These are phyloP conservation scores for Semibalanus balanoides DNA, from an alignment of 1,140 invertebrate genomes.

Conservation along the genomic window DNA sequence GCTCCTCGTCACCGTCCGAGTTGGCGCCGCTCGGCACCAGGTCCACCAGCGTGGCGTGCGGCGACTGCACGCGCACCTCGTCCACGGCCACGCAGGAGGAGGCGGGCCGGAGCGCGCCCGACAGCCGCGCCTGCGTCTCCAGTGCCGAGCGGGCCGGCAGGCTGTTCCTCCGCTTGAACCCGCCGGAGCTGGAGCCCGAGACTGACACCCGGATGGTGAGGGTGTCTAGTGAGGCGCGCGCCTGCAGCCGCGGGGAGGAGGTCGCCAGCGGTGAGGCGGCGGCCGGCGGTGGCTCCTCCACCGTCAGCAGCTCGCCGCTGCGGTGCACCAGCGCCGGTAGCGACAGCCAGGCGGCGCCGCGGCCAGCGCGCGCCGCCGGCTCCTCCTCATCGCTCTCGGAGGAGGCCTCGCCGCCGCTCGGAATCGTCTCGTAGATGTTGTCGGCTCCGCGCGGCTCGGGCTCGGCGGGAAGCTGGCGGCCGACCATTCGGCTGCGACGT, in stretches of 20 bases:
- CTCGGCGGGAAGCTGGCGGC: not conserved
- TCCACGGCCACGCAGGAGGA: not conserved
- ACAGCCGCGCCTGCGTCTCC: not conserved
- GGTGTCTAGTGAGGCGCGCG: not conserved
- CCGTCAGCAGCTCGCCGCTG: not conserved
- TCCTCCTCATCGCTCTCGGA: not conserved
- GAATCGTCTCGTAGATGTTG: not conserved
- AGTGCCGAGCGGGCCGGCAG: not conserved
- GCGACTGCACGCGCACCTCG: not conserved
- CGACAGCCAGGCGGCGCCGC: not conserved
- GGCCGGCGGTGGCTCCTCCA: too few species aligned
- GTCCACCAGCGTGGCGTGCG: not conserved
- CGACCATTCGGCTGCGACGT: not conserved
- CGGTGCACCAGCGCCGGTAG: not conserved
- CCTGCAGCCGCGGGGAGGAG: not conserved
- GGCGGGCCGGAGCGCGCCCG: not conserved
- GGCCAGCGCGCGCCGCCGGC: too few species aligned
- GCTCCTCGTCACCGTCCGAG: not conserved
- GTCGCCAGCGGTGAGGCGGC: not conserved
- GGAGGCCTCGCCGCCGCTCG: not conserved
- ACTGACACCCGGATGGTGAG: not conserved
- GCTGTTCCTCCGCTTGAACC: not conserved
- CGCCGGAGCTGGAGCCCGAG: too few species aligned
- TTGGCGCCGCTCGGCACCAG: not conserved
- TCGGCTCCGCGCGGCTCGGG: not conserved